Base-by-base conservation (phyloP, 2,797 vertebrate genomes). In the Erpetoichthys calabaricus region DNA sequence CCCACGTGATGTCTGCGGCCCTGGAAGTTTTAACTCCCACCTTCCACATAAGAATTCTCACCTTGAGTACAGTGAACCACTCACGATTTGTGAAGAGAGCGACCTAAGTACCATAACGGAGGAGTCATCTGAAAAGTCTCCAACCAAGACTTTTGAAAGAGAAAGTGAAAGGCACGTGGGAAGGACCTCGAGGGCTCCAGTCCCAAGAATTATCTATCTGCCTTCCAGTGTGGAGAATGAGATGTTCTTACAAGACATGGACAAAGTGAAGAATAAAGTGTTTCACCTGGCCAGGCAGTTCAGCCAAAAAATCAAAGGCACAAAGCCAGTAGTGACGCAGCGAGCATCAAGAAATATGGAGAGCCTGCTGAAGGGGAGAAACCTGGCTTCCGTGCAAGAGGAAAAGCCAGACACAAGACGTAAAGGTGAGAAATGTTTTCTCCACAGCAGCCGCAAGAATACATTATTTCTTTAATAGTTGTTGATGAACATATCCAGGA, bases 261-360 rank as follows among this genome's bases (percentile, higher is more conserved):
- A 90, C 53, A 86, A 81, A 8, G 73, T 89, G 70, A 89, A 88
- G 69, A 92, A 82, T 70, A 95, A 89, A 73, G 95, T 98, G 51
- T 96, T 92, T 74, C 91, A 92, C 71, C 68, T 98, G 73, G 95
- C 94, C 0, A 86, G 94, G 51, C 92, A 94, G 70, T 98, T 95
- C 75, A 98, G 94, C 71, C 93, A 97, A 65, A 89, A 94, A 57
- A 96, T 97, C 66, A 97, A 92, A 73, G 89, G 79, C 62, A 88
- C 74, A 71, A 80, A 73, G 5, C 76, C 88, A 0, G 6, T 62
- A 0, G 7, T 74, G 4, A 81, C 68, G 71, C 80, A 76, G 9
- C 75, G 72, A 41, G 61, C 55, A 2, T 60, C 49, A 3, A 67
- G 66, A 9, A 78, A 65, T 0, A 43, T 67, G 0, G 73, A 78